Evolutionary conservation across 2,113 vertebrate species (phyloP).

Genomic region (Riparia riparia): DNA sequence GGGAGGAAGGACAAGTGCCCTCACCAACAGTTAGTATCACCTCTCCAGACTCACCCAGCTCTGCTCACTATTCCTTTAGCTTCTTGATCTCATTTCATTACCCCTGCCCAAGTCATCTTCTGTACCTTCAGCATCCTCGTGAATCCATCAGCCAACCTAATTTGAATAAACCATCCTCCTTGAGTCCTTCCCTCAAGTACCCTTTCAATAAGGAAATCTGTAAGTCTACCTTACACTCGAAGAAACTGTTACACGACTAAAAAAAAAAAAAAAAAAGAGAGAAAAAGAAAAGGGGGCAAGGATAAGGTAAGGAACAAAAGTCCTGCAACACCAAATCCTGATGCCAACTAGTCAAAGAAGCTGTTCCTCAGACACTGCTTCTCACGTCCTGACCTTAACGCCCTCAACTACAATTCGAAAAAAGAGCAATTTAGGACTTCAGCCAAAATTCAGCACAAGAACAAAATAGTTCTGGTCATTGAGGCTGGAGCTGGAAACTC

Average conservation of each 20-base stretch:
- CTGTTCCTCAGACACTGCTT: background rate
- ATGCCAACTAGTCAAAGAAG: background rate
- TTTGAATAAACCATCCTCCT: background rate
- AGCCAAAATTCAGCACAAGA: background rate
- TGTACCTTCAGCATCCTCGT: background rate
- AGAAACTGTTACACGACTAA: background rate
- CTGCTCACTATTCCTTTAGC: background rate
- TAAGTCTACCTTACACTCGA: background rate
- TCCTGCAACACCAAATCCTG: background rate
- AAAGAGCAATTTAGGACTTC: background rate
- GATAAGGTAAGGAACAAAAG: background rate
- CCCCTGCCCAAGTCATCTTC: background rate
- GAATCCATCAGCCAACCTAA: background rate
- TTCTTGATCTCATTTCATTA: background rate
- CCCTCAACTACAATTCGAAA: background rate
- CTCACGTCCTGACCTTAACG: background rate
- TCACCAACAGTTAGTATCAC: background rate
- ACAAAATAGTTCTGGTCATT: background rate
- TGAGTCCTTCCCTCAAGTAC: background rate
- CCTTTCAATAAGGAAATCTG: background rate
- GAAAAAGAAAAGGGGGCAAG: no score
- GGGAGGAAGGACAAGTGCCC: background rate
- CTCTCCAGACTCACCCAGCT: background rate
- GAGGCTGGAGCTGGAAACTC: background rate
- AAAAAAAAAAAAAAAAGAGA: background rate